Evolutionary conservation across 2,888 invertebrate genomes (phyloP).

Genomic region (Ormyrus thymus): DNA sequence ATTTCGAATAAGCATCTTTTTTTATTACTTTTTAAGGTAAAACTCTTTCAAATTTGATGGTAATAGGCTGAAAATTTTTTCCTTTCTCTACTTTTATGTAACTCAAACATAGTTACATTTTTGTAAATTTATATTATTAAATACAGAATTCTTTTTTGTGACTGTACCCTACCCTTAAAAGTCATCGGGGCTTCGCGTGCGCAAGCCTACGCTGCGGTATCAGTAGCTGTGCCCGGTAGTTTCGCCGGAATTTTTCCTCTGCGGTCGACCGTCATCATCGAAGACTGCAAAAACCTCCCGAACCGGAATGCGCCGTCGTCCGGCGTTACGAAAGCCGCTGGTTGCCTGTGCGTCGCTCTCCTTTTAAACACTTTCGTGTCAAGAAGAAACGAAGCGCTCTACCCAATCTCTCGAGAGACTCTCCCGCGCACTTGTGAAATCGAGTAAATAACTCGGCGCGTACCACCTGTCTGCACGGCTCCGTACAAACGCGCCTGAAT

Average conservation of each 20-base stretch:
- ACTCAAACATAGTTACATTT: no score
- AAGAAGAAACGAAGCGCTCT: slow-evolving; percentile 26
- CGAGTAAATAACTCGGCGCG: slow-evolving; percentile 16
- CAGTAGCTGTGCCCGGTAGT: slow-evolving; percentile 5
- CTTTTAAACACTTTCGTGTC: slow-evolving; percentile 16
- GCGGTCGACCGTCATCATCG: slow-evolving; percentile 14
- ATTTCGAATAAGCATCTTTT: no score
- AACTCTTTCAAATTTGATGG: no score
- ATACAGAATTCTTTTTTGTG: no score
- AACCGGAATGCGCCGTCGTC: slow-evolving; percentile 31
- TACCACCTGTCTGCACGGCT: background rate
- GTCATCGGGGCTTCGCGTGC: background rate
- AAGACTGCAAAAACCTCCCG: background rate
- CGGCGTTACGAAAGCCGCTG: slow-evolving; percentile 32
- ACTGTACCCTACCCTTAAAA: no score
- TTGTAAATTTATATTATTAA: no score
- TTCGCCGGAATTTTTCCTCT: slow-evolving; percentile 15
- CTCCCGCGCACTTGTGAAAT: slow-evolving; percentile 40
- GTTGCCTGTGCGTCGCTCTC: slow-evolving; percentile 1
- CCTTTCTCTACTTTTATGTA: no score
- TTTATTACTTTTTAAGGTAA: no score
- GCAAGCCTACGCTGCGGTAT: background rate
- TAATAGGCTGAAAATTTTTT: no score
- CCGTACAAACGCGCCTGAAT: background rate
- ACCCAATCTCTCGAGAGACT: slow-evolving; percentile 3